Conservation (phyloP, 2,888 invertebrate genomes). For the Drosophila rellima region DNA sequence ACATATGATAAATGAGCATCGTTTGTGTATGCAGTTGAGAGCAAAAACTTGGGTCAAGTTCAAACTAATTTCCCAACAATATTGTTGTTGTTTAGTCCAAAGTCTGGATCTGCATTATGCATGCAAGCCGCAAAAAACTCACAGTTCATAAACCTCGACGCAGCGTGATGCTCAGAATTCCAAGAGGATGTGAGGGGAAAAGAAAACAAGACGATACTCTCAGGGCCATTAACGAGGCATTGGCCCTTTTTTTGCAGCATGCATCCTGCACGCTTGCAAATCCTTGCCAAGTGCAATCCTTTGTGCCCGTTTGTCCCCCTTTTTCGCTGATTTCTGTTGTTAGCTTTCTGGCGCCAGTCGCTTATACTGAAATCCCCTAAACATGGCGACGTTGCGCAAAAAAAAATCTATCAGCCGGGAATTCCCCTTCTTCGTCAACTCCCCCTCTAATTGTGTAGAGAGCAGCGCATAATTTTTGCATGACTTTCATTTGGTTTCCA, state of each 20-base stretch:
- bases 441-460: constrained; percentile 44
- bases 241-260: constrained; percentile 59
- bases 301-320: constrained; percentile 15
- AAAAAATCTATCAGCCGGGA: constrained; percentile 30
- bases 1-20: constrained; percentile 58
- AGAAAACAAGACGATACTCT: constrained; percentile 24
- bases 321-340: constrained; percentile 53
- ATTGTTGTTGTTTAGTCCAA: constrained; percentile 48
- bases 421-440: constrained; percentile 15
- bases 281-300: constrained; percentile 66
- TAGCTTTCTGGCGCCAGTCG: constrained; percentile 73
- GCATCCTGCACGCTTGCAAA: constrained; percentile 46
- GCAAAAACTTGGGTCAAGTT: constrained; percentile 67
- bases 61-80: constrained; percentile 65
- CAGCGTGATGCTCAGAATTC: constrained; percentile 35
- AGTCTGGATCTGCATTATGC: constrained; percentile 47
- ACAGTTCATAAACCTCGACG: constrained; percentile 61
- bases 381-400: constrained; percentile 42
- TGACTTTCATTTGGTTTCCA: constrained; percentile 66
- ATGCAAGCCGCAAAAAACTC: constrained; percentile 45
- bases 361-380: constrained; percentile 31
- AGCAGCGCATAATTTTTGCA: constrained; percentile 68
- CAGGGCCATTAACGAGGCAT: constrained; percentile 76
- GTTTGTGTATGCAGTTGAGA: constrained; percentile 25
- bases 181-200: background rate